These are phyloP conservation scores for Thumatha senex DNA, from an alignment of 2,888 invertebrate species.

Conservation along the genomic window DNA sequence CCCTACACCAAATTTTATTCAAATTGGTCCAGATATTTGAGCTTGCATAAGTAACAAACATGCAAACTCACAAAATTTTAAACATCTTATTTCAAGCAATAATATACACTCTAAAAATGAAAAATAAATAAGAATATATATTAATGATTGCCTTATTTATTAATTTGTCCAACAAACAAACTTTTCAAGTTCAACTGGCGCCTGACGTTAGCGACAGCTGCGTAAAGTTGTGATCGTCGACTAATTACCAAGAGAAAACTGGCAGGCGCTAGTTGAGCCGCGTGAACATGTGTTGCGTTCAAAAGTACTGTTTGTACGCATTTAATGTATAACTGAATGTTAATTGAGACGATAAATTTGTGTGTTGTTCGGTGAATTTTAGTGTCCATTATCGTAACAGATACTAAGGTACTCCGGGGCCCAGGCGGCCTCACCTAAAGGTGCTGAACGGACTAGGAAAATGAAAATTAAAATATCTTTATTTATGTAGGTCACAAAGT, in stretches of 20 bases:
- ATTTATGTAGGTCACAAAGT: no score
- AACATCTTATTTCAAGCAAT: no score
- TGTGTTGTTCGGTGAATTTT: neutral
- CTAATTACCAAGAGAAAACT: slow-evolving; percentile 49
- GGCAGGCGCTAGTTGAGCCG: slow-evolving; percentile 43
- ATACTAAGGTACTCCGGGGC: no score
- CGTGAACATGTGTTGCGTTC: slow-evolving; percentile 35
- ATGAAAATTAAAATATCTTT: no score
- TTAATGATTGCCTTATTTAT: slow-evolving; percentile 27
- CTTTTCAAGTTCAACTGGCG: slow-evolving; percentile 38
- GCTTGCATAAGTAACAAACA: no score
- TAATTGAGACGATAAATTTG: slow-evolving; percentile 19
- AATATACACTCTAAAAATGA: slow-evolving; percentile 1
- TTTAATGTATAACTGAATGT: slow-evolving; percentile 30
- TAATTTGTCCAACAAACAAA: slow-evolving; percentile 29
- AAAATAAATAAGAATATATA: slow-evolving; percentile 6
- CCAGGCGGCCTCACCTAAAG: no score
- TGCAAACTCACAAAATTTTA: no score
- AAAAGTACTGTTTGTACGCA: slow-evolving; percentile 34
- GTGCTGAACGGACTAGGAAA: no score
- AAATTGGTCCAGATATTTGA: no score
- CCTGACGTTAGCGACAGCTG: slow-evolving; percentile 38
- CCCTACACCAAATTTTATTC: no score
- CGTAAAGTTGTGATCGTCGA: slow-evolving; percentile 43
- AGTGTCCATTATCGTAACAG: neutral